Conservation (phyloP, 2,888 invertebrate species). For the Subacronicta megacephala region DNA sequence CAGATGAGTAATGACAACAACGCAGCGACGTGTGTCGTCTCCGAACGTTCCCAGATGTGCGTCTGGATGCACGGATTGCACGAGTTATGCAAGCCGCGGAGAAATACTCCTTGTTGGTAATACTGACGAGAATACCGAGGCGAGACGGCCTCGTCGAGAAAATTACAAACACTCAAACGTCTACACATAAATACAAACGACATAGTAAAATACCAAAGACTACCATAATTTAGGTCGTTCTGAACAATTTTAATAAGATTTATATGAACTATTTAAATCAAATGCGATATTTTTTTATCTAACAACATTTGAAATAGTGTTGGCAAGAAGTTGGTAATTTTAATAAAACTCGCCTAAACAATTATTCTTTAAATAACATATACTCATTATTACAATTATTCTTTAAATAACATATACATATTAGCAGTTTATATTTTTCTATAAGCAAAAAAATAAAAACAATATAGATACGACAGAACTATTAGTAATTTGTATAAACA, state of each 20-base stretch:
- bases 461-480: conserved; percentile 46
- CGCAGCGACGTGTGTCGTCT: conserved; percentile 81
- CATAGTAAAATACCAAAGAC: conserved; percentile 34
- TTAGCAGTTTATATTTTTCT: too few relatives aligned
- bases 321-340: conserved; percentile 40
- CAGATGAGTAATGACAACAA: conserved; percentile 89
- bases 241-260: conserved; percentile 44
- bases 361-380: conserved; percentile 38
- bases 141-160: conserved; percentile 53
- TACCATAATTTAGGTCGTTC: conserved; percentile 25
- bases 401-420: too few relatives aligned
- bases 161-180: conserved; percentile 62
- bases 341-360: conserved; percentile 32
- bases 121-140: conserved; percentile 64
- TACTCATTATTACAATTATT: too few relatives aligned
- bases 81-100: conserved; percentile 77
- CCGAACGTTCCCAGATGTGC: conserved; percentile 83
- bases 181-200: conserved; percentile 37
- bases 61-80: conserved; percentile 78
- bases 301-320: conserved; percentile 13
- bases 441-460: conserved; percentile 33
- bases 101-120: conserved; percentile 68
- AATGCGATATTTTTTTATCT: conserved; percentile 21
- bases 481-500: conserved; percentile 46
- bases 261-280: conserved; percentile 41